These are phyloP conservation scores for Phymatocera aterrima DNA, from an alignment of 2,888 invertebrate species.

Conservation along the genomic window DNA sequence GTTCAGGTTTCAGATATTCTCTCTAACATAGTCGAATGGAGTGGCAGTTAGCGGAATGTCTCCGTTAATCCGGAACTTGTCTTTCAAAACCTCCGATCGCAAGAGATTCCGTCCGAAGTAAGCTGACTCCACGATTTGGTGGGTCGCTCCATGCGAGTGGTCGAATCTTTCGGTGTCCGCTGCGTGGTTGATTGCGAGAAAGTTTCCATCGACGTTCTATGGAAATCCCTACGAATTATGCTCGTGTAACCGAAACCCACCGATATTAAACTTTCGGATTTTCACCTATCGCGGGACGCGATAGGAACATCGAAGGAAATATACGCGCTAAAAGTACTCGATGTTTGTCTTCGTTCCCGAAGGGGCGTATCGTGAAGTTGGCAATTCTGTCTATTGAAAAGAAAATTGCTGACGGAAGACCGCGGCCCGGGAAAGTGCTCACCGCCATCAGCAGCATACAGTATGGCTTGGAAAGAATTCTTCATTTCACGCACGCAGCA, in stretches of 20 bases:
- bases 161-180: slow-evolving; percentile 46
- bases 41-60: background rate
- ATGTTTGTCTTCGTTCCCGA: background rate
- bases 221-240: background rate
- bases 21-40: background rate
- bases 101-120: slow-evolving; percentile 39
- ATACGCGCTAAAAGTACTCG: background rate
- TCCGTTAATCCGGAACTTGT: background rate
- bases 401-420: background rate
- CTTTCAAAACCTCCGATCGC: slow-evolving; percentile 43
- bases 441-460: background rate
- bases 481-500: background rate
- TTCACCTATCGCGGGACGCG: background rate
- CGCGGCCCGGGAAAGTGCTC: background rate
- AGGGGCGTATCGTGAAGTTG: background rate
- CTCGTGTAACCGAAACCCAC: background rate
- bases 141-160: slow-evolving; percentile 31
- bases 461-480: background rate
- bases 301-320: background rate
- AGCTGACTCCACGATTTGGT: slow-evolving; percentile 51
- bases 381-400: background rate
- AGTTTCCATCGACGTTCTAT: background rate
- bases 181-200: background rate
- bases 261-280: background rate
- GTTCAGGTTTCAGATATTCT: background rate